phyloP scores from a whole-genome alignment of 2,888 invertebrate species.

The Drosophila niveifrons region DNA sequence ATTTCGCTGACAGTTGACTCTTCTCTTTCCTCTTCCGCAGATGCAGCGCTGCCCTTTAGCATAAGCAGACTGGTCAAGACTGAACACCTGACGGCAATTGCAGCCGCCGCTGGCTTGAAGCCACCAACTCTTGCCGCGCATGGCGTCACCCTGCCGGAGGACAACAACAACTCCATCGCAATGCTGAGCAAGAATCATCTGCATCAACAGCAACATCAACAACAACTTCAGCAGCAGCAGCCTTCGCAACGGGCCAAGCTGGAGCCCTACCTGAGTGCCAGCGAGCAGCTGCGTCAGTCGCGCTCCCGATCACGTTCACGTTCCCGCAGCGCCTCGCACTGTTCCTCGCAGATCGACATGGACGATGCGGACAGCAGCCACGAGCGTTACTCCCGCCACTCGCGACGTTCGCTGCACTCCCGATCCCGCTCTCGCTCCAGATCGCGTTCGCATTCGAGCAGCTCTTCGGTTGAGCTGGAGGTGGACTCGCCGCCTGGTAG shows the following conservation, averaged over 20 bases:
- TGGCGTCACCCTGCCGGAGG: conserved; percentile 60
- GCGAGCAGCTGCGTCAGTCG: conserved; percentile 71
- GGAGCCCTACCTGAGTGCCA: conserved; percentile 86
- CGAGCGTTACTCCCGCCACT: conserved; percentile 66
- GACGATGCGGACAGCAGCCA: conserved; percentile 77
- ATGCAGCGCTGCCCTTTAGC: conserved; percentile 92
- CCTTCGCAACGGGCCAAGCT: conserved; percentile 86
- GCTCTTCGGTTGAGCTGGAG: conserved; percentile 90
- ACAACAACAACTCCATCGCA: conserved; percentile 84
- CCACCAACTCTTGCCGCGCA: conserved; percentile 74
- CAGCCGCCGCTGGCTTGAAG: conserved; percentile 85
- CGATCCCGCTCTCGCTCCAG: conserved; percentile 64
- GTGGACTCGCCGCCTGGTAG: conserved; percentile 90
- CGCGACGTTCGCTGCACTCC: conserved; percentile 73
- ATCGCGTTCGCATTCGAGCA: conserved; percentile 80
- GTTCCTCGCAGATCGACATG: conserved; percentile 81
- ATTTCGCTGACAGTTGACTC: conserved; percentile 60
- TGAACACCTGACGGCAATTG: conserved; percentile 86
- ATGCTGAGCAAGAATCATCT: conserved; percentile 84
- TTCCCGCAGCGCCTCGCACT: conserved; percentile 81
- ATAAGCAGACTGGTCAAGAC: conserved; percentile 91
- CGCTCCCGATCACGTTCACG: conserved; percentile 75
- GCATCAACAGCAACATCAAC: conserved; percentile 55
- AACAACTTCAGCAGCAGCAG: conserved; percentile 56
- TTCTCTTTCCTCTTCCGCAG: conserved; percentile 86